Evolutionary conservation across 2,797 vertebrate genomes (phyloP), one percentile per base, ranked within the genome.

Genomic region (Oreortyx pictus): DNA sequence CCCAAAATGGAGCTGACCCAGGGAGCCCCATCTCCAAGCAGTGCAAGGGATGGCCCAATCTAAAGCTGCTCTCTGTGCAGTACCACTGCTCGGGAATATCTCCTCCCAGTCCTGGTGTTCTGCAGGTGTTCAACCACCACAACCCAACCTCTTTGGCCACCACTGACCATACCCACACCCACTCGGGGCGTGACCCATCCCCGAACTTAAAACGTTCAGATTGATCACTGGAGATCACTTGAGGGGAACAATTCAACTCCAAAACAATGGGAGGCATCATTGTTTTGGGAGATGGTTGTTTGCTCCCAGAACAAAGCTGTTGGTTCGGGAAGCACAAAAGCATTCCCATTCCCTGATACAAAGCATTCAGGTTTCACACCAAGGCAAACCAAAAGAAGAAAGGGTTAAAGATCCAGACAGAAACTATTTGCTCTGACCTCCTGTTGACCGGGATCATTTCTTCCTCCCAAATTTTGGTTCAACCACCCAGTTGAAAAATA

Each of bases 381-480:
- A 49, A 74, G 80, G 5, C 14, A n/a, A 59, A n/a, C 1, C 7
- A 4, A 71, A 89, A 47, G 5, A 65, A 7, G 4, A 62, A 86
- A 78, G 73, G 3, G 79, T 90, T 95, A 94, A 92, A 68, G 44
- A 54, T n/a, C 9, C 15, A 6, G 7, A 8, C 25, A 72, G 43
- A 75, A 89, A 25, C 14, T 8, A 19, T 70, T 87, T 0, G 0
- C 50, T 86, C 59, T 88, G 87, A 94, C 89, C 92, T 92, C 54
- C 6, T 31, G 85, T 49, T 93, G 76, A 81, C 92, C 3, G 1
- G 75, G 37, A 83, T 85, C 2, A 0, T 74, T 62, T 74, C 92
- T 87, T 85, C 59, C 61, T 95, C 84, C 43, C 25, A 65, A 65
- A 92, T 78, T 87, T 93, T 77, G 61, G 37, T 84, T 86, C 89